Evolutionary conservation across 2,797 vertebrate genomes (phyloP).

Genomic region (Lagocephalus sceleratus): DNA sequence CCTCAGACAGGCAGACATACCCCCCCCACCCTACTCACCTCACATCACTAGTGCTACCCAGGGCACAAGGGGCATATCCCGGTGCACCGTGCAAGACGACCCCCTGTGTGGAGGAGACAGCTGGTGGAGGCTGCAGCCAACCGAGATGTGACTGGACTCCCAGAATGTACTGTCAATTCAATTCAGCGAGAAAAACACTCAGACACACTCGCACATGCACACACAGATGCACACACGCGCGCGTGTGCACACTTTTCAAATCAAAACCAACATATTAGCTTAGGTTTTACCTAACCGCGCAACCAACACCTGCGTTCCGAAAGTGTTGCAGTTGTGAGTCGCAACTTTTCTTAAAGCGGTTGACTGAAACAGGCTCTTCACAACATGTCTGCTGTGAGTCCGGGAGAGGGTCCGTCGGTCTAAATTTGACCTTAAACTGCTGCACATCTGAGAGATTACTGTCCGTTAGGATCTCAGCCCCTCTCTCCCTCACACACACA

Average conservation of each 20-base stretch:
- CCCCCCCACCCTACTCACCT: conserved; percentile 9
- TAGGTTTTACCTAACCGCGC: not conserved
- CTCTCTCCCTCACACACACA: not conserved
- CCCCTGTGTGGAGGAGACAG: conserved; percentile 58
- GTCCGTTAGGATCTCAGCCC: not conserved
- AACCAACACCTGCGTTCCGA: not conserved
- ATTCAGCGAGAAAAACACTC: conserved; percentile 2
- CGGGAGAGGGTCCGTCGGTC: not conserved
- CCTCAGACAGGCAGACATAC: conserved; percentile 36
- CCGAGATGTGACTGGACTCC: conserved; percentile 32
- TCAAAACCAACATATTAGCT: not conserved
- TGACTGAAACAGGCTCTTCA: not conserved
- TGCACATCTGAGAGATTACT: too few relatives aligned
- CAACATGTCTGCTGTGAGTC: not conserved
- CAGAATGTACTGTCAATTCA: conserved; percentile 43
- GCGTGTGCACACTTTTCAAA: not conserved
- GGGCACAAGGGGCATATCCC: conserved; percentile 54
- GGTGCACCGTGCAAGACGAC: conserved; percentile 56
- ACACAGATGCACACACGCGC: too few relatives aligned
- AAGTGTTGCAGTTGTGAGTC: not conserved
- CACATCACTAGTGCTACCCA: conserved; percentile 29
- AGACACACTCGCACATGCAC: not conserved
- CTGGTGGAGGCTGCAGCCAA: conserved; percentile 54
- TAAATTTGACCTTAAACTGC: too few relatives aligned
- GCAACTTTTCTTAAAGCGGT: not conserved